Evolutionary conservation across 2,888 invertebrate species (phyloP).

Genomic region (Marronus borbonicus): DNA sequence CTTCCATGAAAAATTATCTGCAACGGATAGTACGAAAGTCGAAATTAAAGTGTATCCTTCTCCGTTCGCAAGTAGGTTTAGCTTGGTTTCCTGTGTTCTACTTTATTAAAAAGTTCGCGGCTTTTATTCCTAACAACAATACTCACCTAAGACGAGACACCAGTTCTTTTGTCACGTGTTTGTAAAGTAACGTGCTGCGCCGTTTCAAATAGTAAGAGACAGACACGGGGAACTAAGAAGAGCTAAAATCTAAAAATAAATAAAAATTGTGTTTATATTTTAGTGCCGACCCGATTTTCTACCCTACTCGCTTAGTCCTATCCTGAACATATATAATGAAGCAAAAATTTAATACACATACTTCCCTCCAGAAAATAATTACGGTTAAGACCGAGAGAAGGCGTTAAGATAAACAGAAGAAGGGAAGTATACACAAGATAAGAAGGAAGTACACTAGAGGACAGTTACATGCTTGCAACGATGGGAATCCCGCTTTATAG

Average conservation of each 20-base stretch:
- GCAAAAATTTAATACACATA: constrained; percentile 39
- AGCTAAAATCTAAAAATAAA: neutral
- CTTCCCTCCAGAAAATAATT: constrained; percentile 23
- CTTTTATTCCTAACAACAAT: constrained; percentile 12
- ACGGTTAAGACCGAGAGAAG: neutral
- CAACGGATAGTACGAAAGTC: no score
- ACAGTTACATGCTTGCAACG: no score
- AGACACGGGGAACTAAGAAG: neutral
- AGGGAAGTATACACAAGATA: neutral
- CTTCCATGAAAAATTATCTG: no score
- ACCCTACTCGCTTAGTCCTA: neutral
- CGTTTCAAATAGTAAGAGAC: constrained; percentile 18
- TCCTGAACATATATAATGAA: constrained; percentile 5
- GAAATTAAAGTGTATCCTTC: no score
- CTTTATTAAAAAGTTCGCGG: constrained; percentile 37
- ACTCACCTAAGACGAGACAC: constrained; percentile 1
- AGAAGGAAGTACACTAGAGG: no score
- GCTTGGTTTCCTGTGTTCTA: no score
- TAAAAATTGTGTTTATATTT: constrained; percentile 32
- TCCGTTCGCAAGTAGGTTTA: no score
- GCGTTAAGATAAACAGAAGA: neutral
- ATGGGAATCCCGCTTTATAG: no score
- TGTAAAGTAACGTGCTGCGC: constrained; percentile 3
- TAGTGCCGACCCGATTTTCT: neutral
- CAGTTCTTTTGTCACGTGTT: constrained; percentile 11